Evolutionary conservation across 2,113 vertebrate genomes (phyloP).

Genomic region (Petrocephalus microphthalmus): DNA sequence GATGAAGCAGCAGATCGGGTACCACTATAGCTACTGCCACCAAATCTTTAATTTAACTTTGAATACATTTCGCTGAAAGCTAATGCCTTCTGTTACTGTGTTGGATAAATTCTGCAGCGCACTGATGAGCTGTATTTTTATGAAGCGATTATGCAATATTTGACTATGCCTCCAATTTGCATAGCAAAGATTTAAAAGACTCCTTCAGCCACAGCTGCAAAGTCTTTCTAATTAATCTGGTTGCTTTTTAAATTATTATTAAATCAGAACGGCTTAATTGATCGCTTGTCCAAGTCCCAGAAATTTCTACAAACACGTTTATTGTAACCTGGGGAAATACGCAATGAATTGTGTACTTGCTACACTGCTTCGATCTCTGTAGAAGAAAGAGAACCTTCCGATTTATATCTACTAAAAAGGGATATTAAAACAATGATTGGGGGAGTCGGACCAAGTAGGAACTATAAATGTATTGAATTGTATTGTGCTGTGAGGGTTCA

Average conservation of each 20-base stretch:
- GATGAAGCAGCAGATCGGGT: background rate
- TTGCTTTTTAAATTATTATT: background rate
- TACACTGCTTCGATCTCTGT: background rate
- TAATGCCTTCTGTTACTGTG: background rate
- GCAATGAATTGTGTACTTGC: background rate
- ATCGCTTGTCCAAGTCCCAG: background rate
- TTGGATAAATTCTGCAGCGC: background rate
- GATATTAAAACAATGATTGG: too few relatives aligned
- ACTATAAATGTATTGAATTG: too few relatives aligned
- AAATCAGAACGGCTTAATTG: background rate
- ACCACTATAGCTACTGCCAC: background rate
- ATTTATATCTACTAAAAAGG: too few relatives aligned
- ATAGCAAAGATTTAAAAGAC: background rate
- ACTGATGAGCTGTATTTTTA: background rate
- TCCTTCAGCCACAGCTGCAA: background rate
- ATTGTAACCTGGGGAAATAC: background rate
- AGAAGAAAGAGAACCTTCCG: too few relatives aligned
- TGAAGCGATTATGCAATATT: slow-evolving; percentile 6
- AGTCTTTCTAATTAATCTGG: background rate
- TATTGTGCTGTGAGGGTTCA: too few relatives aligned
- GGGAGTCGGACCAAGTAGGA: too few relatives aligned
- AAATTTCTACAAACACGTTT: background rate
- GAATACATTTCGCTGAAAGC: background rate
- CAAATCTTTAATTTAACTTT: slow-evolving; percentile 8
- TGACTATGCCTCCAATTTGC: background rate